Evolutionary conservation across 2,797 vertebrate genomes (phyloP).

Genomic region (Protosalanx chinensis): DNA sequence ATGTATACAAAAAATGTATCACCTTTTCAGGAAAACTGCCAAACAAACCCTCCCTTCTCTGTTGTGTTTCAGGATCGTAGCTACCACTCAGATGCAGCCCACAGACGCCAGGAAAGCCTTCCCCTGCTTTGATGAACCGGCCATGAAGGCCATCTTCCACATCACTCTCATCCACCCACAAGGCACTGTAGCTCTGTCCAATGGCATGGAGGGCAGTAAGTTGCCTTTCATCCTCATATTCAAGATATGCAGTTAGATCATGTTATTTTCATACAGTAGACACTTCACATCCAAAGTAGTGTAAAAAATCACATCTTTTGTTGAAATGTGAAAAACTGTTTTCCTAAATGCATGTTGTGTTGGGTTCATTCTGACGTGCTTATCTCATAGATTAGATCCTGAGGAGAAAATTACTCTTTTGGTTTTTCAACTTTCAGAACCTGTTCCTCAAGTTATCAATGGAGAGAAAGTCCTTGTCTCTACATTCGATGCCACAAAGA

Average conservation of each 20-base stretch:
- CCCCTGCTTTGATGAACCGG: constrained; percentile 92
- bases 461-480: constrained; percentile 18
- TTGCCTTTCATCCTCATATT: not conserved
- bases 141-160: constrained; percentile 85
- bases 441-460: rapidly evolving
- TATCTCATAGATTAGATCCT: not conserved
- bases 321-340: no score
- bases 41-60: not conserved
- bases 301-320: no score
- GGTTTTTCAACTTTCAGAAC: constrained; percentile 45
- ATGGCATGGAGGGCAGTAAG: constrained; percentile 74
- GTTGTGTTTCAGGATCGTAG: constrained; percentile 74
- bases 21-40: no score
- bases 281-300: no score
- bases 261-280: no score
- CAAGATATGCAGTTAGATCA: no score
- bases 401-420: not conserved
- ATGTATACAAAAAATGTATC: no score
- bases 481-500: constrained; percentile 69
- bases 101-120: constrained; percentile 87
- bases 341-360: no score
- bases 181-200: constrained; percentile 73
- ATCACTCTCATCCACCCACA: constrained; percentile 75
- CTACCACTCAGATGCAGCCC: constrained; percentile 50
- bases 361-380: no score